Evolutionary conservation across 2,888 invertebrate genomes (phyloP), one percentile per base, ranked within the genome.

Genomic region (Drosophila mimica): DNA sequence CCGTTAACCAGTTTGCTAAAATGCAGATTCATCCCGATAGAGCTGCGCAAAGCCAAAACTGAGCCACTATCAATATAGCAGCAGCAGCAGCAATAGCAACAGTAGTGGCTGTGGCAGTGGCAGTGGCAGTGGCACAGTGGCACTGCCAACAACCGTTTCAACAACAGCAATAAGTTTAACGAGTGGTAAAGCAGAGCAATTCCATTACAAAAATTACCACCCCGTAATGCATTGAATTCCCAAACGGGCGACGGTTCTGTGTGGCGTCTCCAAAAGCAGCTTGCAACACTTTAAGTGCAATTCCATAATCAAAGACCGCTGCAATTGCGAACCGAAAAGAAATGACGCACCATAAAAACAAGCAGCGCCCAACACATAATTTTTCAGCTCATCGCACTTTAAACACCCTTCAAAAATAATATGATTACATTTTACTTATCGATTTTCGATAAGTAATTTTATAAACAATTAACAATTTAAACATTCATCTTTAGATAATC

Each of bases 171-270:
- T 66, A 76, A 73, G 46, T 76, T 80, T 80, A 80, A 57, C 76
- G 74, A 77, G 69, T 63, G 76, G 68, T 60, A 69, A 80, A 72
- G 73, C 78, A 76, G 56, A 48, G 81, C 61, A 69, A 88, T 85
- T 85, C 87, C 76, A 85, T 85, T 85, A 88, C 76, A 76, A 85
- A 85, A 87, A 85, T 88, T 85, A 82, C 89, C 84, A 87, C 78
- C 78, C 72, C 71, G 49, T 57, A 36, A 30, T 53, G 57, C 58
- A 40, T 57, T 43, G 51, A 60, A 48, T 46, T 38, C 46, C 52
- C 17, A 34, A n/a, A n/a, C 20, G 33, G 68, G 59, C 48, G 57
- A 56, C 38, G 48, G 48, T 40, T 56, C 49, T 33, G 68, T 61
- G 60, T 63, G 53, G 30, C 59, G 56, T 60, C 56, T 61, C 61